A percentile compares a stretch with the other conserved stretches of the same genome.
These are phyloP conservation scores for Ovibos moschatus DNA, from an alignment of 2,113 vertebrate genomes.

Conservation along the genomic window DNA sequence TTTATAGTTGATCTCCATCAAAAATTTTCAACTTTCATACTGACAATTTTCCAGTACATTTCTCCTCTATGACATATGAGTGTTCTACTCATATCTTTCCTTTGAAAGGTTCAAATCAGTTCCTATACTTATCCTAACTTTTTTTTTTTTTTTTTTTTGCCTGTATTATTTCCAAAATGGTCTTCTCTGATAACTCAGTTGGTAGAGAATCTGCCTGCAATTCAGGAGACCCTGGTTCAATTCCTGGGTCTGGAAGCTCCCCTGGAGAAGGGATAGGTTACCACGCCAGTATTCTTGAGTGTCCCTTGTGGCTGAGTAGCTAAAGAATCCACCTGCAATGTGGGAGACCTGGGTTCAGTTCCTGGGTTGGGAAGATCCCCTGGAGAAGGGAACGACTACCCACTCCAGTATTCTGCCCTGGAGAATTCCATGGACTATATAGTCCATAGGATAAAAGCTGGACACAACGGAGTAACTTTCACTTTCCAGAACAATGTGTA, in stretches of 20 bases:
- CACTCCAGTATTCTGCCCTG: neutral
- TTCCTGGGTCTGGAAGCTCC: neutral
- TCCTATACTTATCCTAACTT: neutral
- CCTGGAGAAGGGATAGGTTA: neutral
- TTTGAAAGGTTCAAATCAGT: neutral
- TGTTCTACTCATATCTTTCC: neutral
- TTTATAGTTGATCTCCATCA: neutral
- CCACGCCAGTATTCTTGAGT: neutral
- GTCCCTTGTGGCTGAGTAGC: neutral
- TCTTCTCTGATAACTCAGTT: neutral
- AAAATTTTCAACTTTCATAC: neutral
- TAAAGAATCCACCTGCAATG: neutral
- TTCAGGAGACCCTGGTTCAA: neutral
- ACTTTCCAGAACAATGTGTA: neutral
- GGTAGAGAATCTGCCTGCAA: neutral
- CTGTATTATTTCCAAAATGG: neutral
- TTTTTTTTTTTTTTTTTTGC: neutral
- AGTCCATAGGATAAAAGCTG: neutral
- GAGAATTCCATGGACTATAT: neutral
- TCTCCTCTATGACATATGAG: neutral
- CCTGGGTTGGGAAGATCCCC: neutral
- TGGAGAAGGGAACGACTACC: accelerated
- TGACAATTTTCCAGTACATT: neutral
- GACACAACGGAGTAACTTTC: neutral
- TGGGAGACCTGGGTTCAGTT: neutral